Conservation (phyloP, 2,888 invertebrate genomes). For the Tricholauxania praeusta region DNA sequence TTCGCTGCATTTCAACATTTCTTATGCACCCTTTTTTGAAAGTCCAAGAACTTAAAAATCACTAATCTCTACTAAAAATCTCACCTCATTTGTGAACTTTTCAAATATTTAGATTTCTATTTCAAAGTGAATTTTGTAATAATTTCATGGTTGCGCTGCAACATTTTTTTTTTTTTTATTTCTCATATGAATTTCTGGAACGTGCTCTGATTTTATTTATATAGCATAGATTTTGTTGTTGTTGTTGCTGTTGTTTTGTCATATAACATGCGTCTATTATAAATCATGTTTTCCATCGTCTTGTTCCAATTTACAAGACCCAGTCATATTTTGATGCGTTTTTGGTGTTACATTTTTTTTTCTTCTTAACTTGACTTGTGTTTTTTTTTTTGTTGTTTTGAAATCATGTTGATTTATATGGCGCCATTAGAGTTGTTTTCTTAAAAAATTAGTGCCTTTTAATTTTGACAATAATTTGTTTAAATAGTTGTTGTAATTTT, state of each 20-base stretch:
- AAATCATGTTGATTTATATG: conserved; percentile 11
- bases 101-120: conserved; percentile 5
- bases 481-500: too few relatives aligned
- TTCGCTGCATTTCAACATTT: neutral
- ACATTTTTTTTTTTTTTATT: conserved; percentile 24
- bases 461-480: too few relatives aligned
- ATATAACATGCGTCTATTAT: conserved; percentile 31
- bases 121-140: conserved; percentile 22
- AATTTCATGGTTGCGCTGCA: neutral
- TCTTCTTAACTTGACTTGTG: neutral
- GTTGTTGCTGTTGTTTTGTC: conserved; percentile 7
- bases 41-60: too few relatives aligned
- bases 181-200: conserved; percentile 7
- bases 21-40: neutral
- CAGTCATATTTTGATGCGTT: neutral
- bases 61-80: neutral
- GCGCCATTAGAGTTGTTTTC: conserved; percentile 12
- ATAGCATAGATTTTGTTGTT: conserved; percentile 21
- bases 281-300: conserved; percentile 16
- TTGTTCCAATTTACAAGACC: too few relatives aligned
- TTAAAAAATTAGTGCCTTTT: neutral
- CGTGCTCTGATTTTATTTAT: conserved; percentile 14
- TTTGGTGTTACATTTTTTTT: neutral
- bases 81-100: conserved; percentile 37
- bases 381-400: too few relatives aligned